Percentiles rank a stretch among this genome's conserved stretches.
These are phyloP conservation scores for Atherinomorus stipes DNA, from an alignment of 2,113 vertebrate species.

Conservation along the genomic window DNA sequence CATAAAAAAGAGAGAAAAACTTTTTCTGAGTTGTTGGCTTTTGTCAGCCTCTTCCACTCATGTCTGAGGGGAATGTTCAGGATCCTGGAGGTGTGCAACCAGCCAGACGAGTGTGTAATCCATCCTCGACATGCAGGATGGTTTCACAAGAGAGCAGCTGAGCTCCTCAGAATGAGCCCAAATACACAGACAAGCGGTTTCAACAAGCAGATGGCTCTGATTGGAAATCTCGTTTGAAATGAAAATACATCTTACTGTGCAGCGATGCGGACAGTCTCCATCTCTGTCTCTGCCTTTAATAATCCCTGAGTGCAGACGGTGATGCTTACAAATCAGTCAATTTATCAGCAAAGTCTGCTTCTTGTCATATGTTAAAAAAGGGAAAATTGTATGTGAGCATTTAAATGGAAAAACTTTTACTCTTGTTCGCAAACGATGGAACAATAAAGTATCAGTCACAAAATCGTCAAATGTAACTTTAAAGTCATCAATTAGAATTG, in stretches of 20 bases:
- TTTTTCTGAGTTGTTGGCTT: not conserved
- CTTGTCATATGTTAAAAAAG: conserved; percentile 5
- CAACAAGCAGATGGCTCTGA: conserved; percentile 61
- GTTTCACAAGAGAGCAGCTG: conserved; percentile 50
- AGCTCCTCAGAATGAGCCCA: conserved; percentile 47
- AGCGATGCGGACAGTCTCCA: conserved; percentile 54
- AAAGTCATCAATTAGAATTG: no score
- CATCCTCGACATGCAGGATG: not conserved
- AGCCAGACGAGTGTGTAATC: conserved; percentile 30
- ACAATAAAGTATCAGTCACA: no score
- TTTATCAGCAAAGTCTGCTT: conserved; percentile 53
- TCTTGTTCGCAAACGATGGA: no score
- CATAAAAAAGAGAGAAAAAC: not conserved
- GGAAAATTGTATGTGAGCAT: not conserved
- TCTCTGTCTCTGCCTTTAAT: conserved; percentile 43
- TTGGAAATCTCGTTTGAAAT: conserved; percentile 64
- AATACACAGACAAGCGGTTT: conserved; percentile 43
- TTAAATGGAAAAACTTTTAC: not conserved
- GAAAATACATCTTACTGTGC: conserved; percentile 62
- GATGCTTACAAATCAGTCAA: conserved; percentile 39
- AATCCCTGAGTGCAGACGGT: conserved; percentile 46
- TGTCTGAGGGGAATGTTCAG: not conserved
- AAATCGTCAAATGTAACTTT: no score
- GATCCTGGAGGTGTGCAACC: conserved; percentile 1
- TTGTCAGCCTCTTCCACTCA: not conserved